Evolutionary conservation across 2,888 invertebrate species (phyloP), one percentile per base, ranked within the genome.

Genomic region (Eupelmus urozonus): DNA sequence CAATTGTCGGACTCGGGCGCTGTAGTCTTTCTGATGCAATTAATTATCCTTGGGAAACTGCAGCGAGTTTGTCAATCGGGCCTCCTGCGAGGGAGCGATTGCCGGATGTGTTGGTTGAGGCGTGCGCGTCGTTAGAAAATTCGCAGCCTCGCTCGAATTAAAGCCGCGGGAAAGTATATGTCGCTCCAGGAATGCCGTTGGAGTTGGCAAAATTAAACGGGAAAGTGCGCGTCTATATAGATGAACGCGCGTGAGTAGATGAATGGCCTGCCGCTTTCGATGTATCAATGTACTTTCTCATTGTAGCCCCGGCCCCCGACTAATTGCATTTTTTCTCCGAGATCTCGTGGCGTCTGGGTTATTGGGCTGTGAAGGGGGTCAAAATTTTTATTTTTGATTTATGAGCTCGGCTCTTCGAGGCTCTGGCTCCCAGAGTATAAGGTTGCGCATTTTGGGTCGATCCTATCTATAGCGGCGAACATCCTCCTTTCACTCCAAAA

Each of bases 401-500:
- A 60, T 65, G 23, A n/a, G 13, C 27, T 2, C 29, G 23, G 2
- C 25, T 9, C 4, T 57, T 29, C 23, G 42, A n/a, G 7, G 20
- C 11, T 11, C 3, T 51, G n/a, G 27, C 13, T 45, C n/a, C n/a
- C n/a, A 45, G 4, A 45, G 4, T 53, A 23, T 23, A 55, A 29
- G 34, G 55, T 63, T 40, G 51, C 45, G 42, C 18, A 9, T 42
- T 65, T 25, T n/a, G 60, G n/a, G 13, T 27, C 51, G 40, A 67
- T 66, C 18, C 3, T 27, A 60, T 23, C 60, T 49, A 18, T 23
- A 45, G 9, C 20, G 25, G 51, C 7, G 20, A 73, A 29, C 63
- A 65, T 73, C 63, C 65, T 73, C 60, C 67, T 75, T 75, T 75
- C 75, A 69, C 67, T 75, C n/a, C 9, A 27, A 53, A 42, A 60